Evolutionary conservation across 2,888 invertebrate species (phyloP).

Genomic region (Timema cristinae): DNA sequence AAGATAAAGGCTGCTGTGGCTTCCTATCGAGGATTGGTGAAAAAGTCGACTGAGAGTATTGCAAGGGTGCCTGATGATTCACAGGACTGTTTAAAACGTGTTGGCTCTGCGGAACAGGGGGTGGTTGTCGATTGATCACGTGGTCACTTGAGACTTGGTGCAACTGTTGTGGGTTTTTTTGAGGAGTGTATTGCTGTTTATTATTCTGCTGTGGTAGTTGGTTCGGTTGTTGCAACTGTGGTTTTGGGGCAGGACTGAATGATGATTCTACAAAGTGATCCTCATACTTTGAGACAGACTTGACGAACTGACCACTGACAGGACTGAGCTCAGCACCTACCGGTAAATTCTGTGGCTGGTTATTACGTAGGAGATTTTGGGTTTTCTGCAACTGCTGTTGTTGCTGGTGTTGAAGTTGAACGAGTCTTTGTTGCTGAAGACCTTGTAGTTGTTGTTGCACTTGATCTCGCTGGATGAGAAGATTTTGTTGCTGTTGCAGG

Average conservation of each 20-base stretch:
- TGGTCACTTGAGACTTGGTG: too few species aligned
- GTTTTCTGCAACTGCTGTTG: conserved; percentile 27
- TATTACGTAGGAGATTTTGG: conserved; percentile 21
- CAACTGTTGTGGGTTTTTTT: too few species aligned
- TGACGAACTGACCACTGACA: conserved; percentile 31
- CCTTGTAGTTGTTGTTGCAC: conserved; percentile 31
- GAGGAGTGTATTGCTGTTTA: conserved; percentile 31
- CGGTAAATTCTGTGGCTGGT: conserved; percentile 32
- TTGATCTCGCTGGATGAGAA: conserved; percentile 33
- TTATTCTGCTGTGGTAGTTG: conserved; percentile 30
- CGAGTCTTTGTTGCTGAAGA: conserved; percentile 25
- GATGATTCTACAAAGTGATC: conserved; percentile 44
- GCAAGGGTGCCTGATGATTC: too few species aligned
- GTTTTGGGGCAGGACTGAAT: conserved; percentile 45
- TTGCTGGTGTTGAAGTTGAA: conserved; percentile 30
- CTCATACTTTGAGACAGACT: conserved; percentile 53
- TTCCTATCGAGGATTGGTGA: too few species aligned
- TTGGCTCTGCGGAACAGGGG: too few species aligned
- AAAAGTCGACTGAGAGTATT: too few species aligned
- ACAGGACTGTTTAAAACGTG: too few species aligned
- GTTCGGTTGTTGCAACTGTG: conserved; percentile 31
- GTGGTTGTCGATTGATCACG: too few species aligned
- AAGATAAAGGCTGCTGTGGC: too few species aligned
- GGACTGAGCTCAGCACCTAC: conserved; percentile 24
- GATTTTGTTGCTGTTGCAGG: conserved; percentile 42